Evolutionary conservation across 2,888 invertebrate genomes (phyloP).

Genomic region (Cantharis flavilabris): DNA sequence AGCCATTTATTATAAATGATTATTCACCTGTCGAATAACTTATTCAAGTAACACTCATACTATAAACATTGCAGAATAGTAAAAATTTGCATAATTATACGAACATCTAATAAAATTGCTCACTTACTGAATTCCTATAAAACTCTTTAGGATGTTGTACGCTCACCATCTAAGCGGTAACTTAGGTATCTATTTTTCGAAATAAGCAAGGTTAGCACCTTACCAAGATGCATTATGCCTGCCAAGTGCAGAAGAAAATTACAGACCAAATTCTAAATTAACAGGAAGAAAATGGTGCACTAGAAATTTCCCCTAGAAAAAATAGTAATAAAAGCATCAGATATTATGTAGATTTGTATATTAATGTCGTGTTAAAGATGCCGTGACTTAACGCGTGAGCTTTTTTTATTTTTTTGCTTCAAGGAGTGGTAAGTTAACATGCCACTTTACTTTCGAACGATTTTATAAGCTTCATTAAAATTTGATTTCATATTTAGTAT

Average conservation of each 20-base stretch:
- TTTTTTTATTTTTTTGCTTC: slow-evolving; percentile 22
- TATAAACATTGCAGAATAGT: not conserved
- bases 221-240: too few relatives aligned
- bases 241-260: too few relatives aligned
- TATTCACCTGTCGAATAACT: not conserved
- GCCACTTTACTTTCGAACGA: slow-evolving; percentile 10
- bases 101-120: not conserved
- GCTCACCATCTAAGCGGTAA: too few relatives aligned
- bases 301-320: not conserved
- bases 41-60: not conserved
- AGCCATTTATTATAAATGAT: slow-evolving; percentile 20
- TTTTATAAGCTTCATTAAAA: slow-evolving; percentile 21
- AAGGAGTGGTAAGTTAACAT: slow-evolving; percentile 22
- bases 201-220: too few relatives aligned
- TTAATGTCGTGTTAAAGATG: slow-evolving; percentile 23
- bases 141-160: too few relatives aligned
- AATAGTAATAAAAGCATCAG: not conserved
- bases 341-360: slow-evolving; percentile 10
- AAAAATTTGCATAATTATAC: not conserved
- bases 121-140: not conserved
- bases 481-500: slow-evolving; percentile 20
- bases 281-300: too few relatives aligned
- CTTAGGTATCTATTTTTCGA: too few relatives aligned
- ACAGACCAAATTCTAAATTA: too few relatives aligned
- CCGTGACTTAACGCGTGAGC: slow-evolving; percentile 25